These are phyloP conservation scores for Oreochromis spilurus DNA, from an alignment of 2,113 vertebrate genomes.

Conservation along the genomic window DNA sequence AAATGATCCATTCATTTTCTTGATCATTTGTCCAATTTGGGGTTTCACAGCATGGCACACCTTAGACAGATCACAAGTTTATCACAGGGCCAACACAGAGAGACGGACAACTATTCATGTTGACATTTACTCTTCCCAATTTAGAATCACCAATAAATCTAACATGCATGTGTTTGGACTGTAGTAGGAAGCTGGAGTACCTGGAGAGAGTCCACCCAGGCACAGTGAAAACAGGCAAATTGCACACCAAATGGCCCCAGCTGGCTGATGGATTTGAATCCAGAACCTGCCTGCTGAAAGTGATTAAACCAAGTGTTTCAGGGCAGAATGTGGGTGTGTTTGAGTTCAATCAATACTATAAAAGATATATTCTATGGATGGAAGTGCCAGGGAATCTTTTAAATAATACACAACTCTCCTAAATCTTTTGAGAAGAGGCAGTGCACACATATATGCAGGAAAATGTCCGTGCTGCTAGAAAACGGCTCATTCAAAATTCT, in stretches of 20 bases:
- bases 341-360: background rate
- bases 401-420: background rate
- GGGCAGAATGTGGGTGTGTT: background rate
- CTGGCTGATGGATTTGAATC: background rate
- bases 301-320: background rate
- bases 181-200: background rate
- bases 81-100: background rate
- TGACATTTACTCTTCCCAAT: background rate
- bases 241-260: rapidly evolving
- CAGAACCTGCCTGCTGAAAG: rapidly evolving
- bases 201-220: background rate
- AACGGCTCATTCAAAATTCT: background rate
- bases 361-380: background rate
- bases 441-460: background rate
- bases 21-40: rapidly evolving
- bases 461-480: background rate
- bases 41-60: background rate
- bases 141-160: background rate
- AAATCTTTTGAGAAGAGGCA: background rate
- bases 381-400: background rate
- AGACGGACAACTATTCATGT: background rate
- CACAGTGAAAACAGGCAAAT: background rate
- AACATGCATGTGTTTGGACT: background rate
- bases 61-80: background rate
- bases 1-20: background rate